Conservation (phyloP, 2,113 vertebrate genomes). For the Ia io region DNA sequence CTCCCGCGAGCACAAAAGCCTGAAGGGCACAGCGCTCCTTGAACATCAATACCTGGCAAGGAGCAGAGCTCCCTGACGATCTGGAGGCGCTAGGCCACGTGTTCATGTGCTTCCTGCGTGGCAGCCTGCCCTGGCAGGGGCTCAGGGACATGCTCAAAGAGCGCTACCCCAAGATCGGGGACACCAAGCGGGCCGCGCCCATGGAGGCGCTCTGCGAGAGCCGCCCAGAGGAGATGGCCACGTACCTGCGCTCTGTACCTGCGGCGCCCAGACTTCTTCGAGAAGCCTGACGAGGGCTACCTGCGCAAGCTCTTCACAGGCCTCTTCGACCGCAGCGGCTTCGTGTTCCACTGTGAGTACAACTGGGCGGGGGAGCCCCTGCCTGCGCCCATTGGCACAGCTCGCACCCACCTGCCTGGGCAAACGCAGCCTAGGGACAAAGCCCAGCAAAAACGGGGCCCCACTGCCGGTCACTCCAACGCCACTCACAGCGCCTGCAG, state of each 20-base stretch:
- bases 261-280: conserved; percentile 95
- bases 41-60: conserved; percentile 98
- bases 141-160: conserved; percentile 98
- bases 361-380: conserved; percentile 98
- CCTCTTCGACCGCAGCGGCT: conserved; percentile 93
- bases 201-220: conserved; percentile 97
- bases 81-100: conserved; percentile 97
- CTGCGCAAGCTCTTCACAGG: conserved; percentile 96
- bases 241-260: conserved; percentile 93
- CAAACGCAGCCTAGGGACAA: conserved; percentile 93
- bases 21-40: conserved; percentile 98
- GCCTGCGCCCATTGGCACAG: conserved; percentile 96
- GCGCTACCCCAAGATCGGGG: conserved; percentile 96
- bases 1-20: conserved; percentile 98
- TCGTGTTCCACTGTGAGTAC: conserved; percentile 96
- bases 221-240: conserved; percentile 98
- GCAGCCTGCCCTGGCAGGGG: conserved; percentile 98
- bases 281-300: conserved; percentile 97
- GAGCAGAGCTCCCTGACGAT: conserved; percentile 97
- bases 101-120: conserved; percentile 98
- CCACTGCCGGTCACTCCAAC: conserved; percentile 95
- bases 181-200: conserved; percentile 95
- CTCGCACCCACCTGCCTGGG: conserved; percentile 90
- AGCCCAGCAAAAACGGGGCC: conserved; percentile 97
- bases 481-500: conserved; percentile 95